Evolutionary conservation across 2,888 invertebrate species (phyloP), one percentile per base, ranked within the genome.

Genomic region (Iselma pallidipennis): DNA sequence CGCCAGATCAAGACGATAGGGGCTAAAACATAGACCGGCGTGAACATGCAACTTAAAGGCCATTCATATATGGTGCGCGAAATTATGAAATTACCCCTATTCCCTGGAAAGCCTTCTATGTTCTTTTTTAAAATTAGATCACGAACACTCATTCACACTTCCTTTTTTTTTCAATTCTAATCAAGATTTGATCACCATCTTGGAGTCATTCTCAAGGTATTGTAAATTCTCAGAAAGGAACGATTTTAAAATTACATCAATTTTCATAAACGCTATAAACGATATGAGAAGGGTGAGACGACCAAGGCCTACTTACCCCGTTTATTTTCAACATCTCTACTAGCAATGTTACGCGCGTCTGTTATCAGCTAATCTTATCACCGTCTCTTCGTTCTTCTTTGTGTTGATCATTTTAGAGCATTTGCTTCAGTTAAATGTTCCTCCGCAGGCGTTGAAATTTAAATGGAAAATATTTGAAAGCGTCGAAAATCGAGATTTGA

Each of bases 1-100:
- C 70, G 63, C 65, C 66, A 71, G 74, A 76, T 75, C 64, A 58
- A 14, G 55, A 60, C 71, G 74, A 71, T 72, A 73, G 60, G 65
- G 63, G 71, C 62, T 66, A 72, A 74, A 70, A 71, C 68, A 71
- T 59, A 66, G 63, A 63, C 61, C 56, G 61, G 57, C 49, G 57
- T 49, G 63, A 67, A 72, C 71, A 71, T 73, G 73, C 71, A 70
- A 73, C 65, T 57, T 1, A 42, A 14, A 45, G 29, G 2, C 52
- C 58, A 59, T 62, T 59, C 59, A 57, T 63, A 69, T 51, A 60
- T 61, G 61, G 56, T 53, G 58, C 9, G 45, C 45, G 59, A 67
- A 68, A 68, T 71, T 68, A 71, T 68, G 57, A 66, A 67, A 71
- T 71, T 67, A 67, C 70, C 64, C 45, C 59, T 65, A 64, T 66